A percentile compares a stretch with the other conserved stretches of the same genome.
phyloP scores from a whole-genome alignment of 2,888 invertebrate species.

The Parelbella ahira region DNA sequence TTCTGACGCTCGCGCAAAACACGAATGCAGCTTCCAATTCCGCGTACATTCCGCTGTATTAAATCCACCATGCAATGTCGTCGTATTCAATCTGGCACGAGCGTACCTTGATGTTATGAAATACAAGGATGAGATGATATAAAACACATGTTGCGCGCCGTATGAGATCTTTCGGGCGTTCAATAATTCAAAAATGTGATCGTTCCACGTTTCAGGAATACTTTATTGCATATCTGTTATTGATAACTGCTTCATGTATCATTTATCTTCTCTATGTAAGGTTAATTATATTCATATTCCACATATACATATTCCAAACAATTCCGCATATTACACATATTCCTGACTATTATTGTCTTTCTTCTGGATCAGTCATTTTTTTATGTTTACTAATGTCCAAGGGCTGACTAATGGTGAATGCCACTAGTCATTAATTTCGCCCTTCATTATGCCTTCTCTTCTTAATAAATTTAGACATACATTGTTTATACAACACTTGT shows the following conservation, averaged over 20 bases:
- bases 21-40: conserved; percentile 51
- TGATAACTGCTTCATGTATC: conserved; percentile 44
- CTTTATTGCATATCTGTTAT: conserved; percentile 56
- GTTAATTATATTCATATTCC: no score
- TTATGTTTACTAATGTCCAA: no score
- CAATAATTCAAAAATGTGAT: conserved; percentile 70
- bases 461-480: no score
- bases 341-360: no score
- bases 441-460: no score
- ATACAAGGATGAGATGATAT: conserved; percentile 62
- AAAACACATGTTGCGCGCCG: conserved; percentile 68
- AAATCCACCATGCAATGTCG: conserved; percentile 55
- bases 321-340: no score
- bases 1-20: conserved; percentile 70
- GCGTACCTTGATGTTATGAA: conserved; percentile 56
- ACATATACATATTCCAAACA: no score
- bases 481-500: no score
- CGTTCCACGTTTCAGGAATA: conserved; percentile 50
- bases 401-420: no score
- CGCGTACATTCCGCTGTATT: conserved; percentile 62
- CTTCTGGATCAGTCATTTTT: no score
- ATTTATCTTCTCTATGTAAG: no score
- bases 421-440: no score
- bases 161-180: conserved; percentile 52
- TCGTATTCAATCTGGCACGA: conserved; percentile 64